Evolutionary conservation across 2,113 vertebrate genomes (phyloP), one percentile per base, ranked within the genome.

Genomic region (Mesocricetus auratus): DNA sequence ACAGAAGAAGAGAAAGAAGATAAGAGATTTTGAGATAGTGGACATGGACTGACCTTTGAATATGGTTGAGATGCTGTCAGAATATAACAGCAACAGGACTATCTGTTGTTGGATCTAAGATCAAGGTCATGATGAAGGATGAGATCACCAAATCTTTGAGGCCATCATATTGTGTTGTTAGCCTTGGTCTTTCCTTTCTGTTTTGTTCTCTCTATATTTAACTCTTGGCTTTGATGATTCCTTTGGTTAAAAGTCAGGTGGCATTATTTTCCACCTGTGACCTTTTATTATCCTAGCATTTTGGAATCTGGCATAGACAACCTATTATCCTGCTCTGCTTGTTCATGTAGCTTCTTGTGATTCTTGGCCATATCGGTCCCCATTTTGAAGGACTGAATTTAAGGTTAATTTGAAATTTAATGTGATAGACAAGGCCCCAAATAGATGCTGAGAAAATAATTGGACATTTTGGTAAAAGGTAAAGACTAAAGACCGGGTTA

Each of bases 311-410:
- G 50, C 53, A 11, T 89, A 42, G 29, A 71, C 12, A 60, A 0
- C 53, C 31, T 86, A 2, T 39, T 26, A 82, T 29, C 22, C 24
- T 60, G 36, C 53, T 62, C 45, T 87, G 16, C 66, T 74, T 83
- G 13, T 68, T 93, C 82, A 13, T 62, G 53, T 29, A 73, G 42
- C 42, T 94, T 56, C 47, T 95, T 11, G 17, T 58, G 39, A 85
- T 79, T 42, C 64, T 85, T 64, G 66, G 21, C 77, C 86, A 94
- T 3, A 17, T 64, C 56, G 42, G 17, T 7, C 39, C 26, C 47
- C n/a, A 62, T 77, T 96, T 93, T 89, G 71, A 96, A 45, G 39
- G 47, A 36, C 2, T 73, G 19, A 87, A 78, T 90, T 78, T 96
- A 88, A 94, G 60, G 15, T 86, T 94, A 74, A 77, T 50, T 87